Base-by-base conservation (phyloP, 2,797 vertebrate species). In the Euphonia xanthogaster region DNA sequence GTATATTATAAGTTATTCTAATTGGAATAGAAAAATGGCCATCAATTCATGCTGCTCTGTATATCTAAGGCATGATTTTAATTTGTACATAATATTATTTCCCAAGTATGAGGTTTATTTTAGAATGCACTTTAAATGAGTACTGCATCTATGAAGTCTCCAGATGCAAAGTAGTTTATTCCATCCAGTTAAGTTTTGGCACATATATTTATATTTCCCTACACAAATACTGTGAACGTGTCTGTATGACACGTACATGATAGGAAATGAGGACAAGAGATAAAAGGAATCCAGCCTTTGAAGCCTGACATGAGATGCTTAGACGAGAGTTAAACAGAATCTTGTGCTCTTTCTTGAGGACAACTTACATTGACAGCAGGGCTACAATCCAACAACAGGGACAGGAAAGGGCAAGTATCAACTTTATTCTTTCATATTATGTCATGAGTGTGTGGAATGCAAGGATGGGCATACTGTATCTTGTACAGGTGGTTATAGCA, bases 1-100 rank as follows among this genome's bases (percentile, higher is more conserved):
- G 65, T 83, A 62, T 39, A 58, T 89, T 93, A 74, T 96, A 87
- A 93, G 90, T 96, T 94, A 91, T 95, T 95, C 84, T 92, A 96
- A 91, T 72, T 82, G 57, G 42, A 37, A 50, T 53, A 70, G 84
- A 89, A 92, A 88, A 93, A 79, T 18, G 65, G 9, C 44, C 54
- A 78, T 90, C 44, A 89, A 4, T 85, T 93, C 53, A 33, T 70
- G 20, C 71, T 61, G 8, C 19, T 54, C 21, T 57, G 16, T 66
- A 6, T 82, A 87, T 70, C 53, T 70, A 37, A 63, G 30, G 37
- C 60, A 63, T 67, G 31, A 79, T 10, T 87, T 42, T 35, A 60
- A 79, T 94, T 91, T 87, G 63, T 87, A 45, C 20, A 6, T 74
- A 18, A 30, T 45, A 79, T 57, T 87, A 63, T 57, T 94, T 92